Percentiles rank a stretch among this genome's conserved stretches.
Evolutionary conservation across 2,888 invertebrate species (phyloP).

Genomic region (Drosophila paramelanica): DNA sequence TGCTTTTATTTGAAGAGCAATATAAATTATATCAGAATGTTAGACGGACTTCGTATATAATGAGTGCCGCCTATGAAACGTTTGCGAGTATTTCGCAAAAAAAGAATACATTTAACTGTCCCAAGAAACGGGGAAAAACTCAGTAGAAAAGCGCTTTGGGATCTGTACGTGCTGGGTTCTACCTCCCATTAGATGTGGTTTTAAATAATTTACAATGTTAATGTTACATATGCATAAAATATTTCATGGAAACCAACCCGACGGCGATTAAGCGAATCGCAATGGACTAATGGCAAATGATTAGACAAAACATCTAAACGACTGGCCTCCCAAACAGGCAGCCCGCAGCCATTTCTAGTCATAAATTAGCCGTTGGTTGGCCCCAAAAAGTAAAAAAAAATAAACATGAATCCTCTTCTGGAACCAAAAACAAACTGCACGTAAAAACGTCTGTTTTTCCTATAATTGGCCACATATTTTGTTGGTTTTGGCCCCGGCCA

Average conservation of each 20-base stretch:
- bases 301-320: constrained; percentile 46
- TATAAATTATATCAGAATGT: no score
- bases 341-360: constrained; percentile 55
- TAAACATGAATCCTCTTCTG: constrained; percentile 1
- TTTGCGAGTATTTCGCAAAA: no score
- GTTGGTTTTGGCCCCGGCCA: constrained; percentile 45
- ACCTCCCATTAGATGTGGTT: neutral
- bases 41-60: no score
- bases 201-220: constrained; percentile 24
- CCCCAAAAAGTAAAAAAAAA: constrained; percentile 8
- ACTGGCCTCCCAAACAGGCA: constrained; percentile 12
- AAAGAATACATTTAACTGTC: neutral
- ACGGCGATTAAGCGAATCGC: constrained; percentile 39
- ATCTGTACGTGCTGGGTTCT: neutral
- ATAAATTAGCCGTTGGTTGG: constrained; percentile 60
- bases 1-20: no score
- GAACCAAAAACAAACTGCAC: constrained; percentile 51
- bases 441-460: constrained; percentile 76
- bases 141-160: neutral
- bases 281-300: constrained; percentile 65
- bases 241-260: constrained; percentile 26
- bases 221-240: constrained; percentile 38
- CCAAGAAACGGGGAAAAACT: neutral
- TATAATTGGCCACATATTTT: constrained; percentile 79
- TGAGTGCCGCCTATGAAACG: no score